Evolutionary conservation across 2,113 vertebrate species (phyloP).

Genomic region (Drymodes brunneopygia): DNA sequence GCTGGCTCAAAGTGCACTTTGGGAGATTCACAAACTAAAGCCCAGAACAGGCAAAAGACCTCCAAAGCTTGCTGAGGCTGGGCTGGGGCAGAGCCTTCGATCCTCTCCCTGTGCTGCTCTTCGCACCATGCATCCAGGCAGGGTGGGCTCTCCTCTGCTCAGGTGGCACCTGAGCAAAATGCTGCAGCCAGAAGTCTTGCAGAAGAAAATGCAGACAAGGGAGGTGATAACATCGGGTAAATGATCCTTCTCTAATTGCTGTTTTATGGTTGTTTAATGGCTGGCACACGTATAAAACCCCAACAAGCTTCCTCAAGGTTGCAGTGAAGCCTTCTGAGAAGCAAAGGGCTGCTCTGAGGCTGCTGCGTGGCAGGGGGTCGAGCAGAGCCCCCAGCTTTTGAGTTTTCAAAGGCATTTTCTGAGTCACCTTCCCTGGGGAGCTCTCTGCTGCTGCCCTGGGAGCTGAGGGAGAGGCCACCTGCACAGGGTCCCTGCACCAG

Average conservation of each 20-base stretch:
- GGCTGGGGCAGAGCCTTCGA: not conserved
- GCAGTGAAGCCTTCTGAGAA: not conserved
- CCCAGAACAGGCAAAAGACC: not conserved
- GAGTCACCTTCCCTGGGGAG: fast-evolving
- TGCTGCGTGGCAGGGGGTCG: not conserved
- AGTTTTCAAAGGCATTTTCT: not conserved
- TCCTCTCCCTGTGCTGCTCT: not conserved
- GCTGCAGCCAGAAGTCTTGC: not conserved
- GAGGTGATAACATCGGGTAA: slow-evolving; percentile 2
- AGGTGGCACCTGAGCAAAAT: not conserved
- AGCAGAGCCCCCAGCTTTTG: not conserved
- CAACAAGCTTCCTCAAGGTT: not conserved
- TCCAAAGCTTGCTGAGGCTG: not conserved
- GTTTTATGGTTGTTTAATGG: not conserved
- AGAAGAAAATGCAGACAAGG: not conserved
- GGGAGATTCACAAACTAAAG: not conserved
- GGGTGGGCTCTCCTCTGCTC: not conserved
- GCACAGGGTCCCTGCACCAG: fast-evolving
- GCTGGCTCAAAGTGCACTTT: not conserved
- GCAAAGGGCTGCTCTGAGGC: not conserved
- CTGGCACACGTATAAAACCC: not conserved
- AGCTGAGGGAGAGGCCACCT: not conserved
- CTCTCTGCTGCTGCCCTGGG: not conserved
- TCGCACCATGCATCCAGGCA: not conserved
- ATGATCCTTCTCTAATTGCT: not conserved